Conservation (phyloP, 1,140 invertebrate species). For the Papilio polytes region DNA sequence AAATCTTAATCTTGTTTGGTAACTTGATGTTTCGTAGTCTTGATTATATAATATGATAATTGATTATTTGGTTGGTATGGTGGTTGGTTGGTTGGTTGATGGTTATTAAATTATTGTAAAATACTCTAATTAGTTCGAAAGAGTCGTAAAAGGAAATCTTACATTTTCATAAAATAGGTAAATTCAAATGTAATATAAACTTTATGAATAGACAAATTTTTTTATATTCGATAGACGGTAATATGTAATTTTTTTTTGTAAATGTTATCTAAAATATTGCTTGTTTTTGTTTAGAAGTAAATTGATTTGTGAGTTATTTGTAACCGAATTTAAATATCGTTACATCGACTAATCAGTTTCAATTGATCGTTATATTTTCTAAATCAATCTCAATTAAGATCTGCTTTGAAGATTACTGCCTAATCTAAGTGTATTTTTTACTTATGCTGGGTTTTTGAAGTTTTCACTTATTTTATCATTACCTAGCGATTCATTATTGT, state of each 20-base stretch:
- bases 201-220: no score
- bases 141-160: background rate
- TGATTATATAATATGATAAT: background rate
- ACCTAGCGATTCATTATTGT: no score
- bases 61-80: no score
- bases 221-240: no score
- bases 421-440: background rate
- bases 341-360: background rate
- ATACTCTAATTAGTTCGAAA: no score
- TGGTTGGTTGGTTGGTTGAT: no score
- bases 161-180: background rate
- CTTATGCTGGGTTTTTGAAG: no score
- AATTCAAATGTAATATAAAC: background rate
- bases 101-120: background rate
- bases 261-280: no score
- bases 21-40: background rate
- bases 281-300: background rate
- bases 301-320: background rate
- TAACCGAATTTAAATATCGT: background rate
- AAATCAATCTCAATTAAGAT: background rate
- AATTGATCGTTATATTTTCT: constrained; percentile 5
- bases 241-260: no score
- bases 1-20: constrained; percentile 2
- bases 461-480: no score
- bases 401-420: background rate